A percentile compares a stretch with the other conserved stretches of the same genome.
These are phyloP conservation scores for Callyntrura guangdongensis DNA, from an alignment of 2,888 invertebrate genomes.

Conservation along the genomic window DNA sequence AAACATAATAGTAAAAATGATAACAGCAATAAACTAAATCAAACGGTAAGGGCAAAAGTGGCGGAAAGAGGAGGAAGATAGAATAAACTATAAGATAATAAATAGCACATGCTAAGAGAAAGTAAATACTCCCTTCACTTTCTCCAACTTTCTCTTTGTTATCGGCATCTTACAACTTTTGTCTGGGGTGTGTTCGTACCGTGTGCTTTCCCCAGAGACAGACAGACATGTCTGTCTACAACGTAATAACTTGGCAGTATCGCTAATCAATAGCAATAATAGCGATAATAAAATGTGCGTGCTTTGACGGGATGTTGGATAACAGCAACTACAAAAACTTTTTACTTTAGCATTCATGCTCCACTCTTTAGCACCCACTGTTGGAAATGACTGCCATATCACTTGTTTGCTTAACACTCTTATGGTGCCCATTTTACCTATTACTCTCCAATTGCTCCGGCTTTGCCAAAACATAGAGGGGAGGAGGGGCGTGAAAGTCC, in stretches of 20 bases:
- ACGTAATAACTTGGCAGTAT: no score
- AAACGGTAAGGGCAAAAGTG: neutral
- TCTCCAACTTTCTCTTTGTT: no score
- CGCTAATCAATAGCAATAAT: no score
- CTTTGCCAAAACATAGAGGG: neutral
- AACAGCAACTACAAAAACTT: neutral
- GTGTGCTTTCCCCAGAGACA: no score
- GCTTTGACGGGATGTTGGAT: neutral
- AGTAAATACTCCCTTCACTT: no score
- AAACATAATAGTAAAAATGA: constrained; percentile 24
- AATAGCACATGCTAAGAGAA: no score
- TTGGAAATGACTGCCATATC: neutral
- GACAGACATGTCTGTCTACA: no score
- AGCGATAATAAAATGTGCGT: no score
- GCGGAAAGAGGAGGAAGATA: neutral
- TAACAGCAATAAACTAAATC: neutral
- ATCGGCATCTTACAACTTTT: no score
- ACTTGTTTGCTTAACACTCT: neutral
- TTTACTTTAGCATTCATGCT: neutral
- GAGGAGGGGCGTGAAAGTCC: neutral
- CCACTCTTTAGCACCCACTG: neutral
- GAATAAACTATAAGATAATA: no score
- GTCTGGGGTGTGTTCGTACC: no score
- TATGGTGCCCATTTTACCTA: neutral
- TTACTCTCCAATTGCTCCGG: neutral